Base-by-base conservation (phyloP, 2,888 invertebrate species). In the Steinernema carpocapsae region DNA sequence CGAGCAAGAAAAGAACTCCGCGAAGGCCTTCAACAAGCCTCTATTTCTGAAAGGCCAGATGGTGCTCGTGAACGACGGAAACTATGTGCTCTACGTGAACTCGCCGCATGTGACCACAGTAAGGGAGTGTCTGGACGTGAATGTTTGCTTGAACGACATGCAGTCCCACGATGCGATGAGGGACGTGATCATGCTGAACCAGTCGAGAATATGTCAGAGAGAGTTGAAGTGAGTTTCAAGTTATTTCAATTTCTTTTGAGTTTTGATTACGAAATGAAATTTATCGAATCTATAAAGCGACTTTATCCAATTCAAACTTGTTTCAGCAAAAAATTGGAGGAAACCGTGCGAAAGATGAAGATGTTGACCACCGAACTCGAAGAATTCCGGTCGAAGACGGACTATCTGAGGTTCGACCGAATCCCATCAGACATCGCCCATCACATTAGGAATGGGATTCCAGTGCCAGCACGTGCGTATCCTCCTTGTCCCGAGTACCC, bases 91-190 rank as follows among this genome's bases (percentile, higher is more conserved):
- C 22, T 87, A 83, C 76, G 77, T 86, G 70, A 83, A 83, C 43
- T 84, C 85, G 1, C 85, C 85, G 14, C 81, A 86, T 72, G 82
- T 86, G 2, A 85, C 82, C 42, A 86, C 84, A 14, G 81, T 84
- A 24, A 78, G 82, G 1, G 83, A 82, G 51, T 80, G 87, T 43
- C 75, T 83, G 26, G 79, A 86, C 26, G 74, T 81, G 43, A 85
- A 86, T 48, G 72, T 86, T 17, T 86, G 77, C 78, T 78, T 86
- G 37, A 81, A 80, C n/a, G 86, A 86, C 72, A 85, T 87, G 82
- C 85, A 83, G 59, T 80, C 82, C 76, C 85, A 86, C 76, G 86
- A 86, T 70, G 85, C 84, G 1, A 87, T 84, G 0, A 56, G 86
- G 46, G 86, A 86, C 76, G 71, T 86, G 29, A 81, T 86, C 51